Percentiles rank a stretch among this genome's conserved stretches.
Conservation (phyloP, 1,140 invertebrate genomes). For the Zaprionus vittiger region DNA sequence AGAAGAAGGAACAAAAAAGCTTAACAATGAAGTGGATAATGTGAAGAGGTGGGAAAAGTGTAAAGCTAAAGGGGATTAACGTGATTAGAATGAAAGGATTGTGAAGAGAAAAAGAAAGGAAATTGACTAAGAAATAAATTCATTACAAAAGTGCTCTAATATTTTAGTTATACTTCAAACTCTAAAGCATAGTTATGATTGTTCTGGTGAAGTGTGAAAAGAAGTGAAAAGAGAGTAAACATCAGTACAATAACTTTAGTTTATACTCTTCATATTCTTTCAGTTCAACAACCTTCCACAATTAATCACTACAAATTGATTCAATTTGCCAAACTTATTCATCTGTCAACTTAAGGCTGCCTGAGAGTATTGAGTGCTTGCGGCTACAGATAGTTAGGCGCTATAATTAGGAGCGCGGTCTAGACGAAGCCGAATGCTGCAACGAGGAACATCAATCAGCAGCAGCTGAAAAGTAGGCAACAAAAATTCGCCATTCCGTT, state of each 20-base stretch:
- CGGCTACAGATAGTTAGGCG: not conserved
- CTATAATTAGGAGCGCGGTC: conserved; percentile 5
- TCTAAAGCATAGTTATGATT: too few relatives aligned
- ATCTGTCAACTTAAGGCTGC: conserved; percentile 1
- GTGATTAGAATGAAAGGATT: not conserved
- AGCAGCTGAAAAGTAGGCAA: conserved; percentile 29
- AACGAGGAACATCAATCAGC: conserved; percentile 39
- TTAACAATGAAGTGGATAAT: not conserved
- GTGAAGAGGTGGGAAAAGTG: not conserved
- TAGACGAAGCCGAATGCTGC: conserved; percentile 5
- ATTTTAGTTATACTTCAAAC: too few relatives aligned
- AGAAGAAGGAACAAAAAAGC: not conserved
- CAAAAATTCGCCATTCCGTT: conserved; percentile 2
- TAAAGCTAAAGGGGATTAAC: not conserved
- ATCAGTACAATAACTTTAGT: too few relatives aligned
- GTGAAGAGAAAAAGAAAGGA: too few relatives aligned
- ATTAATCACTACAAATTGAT: conserved; percentile 1
- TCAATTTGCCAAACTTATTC: conserved; percentile 5
- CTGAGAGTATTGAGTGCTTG: not conserved
- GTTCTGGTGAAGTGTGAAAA: too few relatives aligned
- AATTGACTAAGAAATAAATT: too few relatives aligned
- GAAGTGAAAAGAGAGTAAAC: too few relatives aligned
- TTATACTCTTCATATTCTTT: too few relatives aligned
- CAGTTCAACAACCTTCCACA: not conserved
- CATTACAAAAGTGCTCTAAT: too few relatives aligned